These are phyloP conservation scores for Leptobrachium ailaonicum DNA, from an alignment of 2,113 vertebrate genomes.

Conservation along the genomic window DNA sequence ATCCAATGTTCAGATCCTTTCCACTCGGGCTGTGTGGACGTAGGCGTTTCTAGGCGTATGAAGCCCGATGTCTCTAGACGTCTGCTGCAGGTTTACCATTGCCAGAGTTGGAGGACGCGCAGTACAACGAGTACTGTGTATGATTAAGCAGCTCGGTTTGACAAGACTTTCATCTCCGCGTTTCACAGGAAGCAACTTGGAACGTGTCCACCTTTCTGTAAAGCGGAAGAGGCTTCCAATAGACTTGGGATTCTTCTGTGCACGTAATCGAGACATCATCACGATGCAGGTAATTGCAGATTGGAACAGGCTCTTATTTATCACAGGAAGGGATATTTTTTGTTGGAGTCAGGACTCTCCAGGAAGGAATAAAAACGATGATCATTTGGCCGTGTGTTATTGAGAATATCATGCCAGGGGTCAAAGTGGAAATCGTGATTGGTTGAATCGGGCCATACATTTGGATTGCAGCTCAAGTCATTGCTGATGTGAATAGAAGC, in stretches of 20 bases:
- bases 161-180: background rate
- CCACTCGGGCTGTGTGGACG: no score
- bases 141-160: no score
- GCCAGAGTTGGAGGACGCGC: background rate
- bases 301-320: background rate
- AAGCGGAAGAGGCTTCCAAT: slow-evolving; percentile 63
- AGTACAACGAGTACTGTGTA: no score
- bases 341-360: slow-evolving; percentile 10
- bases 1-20: no score
- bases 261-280: slow-evolving; percentile 79
- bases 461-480: slow-evolving; percentile 51
- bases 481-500: slow-evolving; percentile 59
- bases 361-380: slow-evolving; percentile 24
- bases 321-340: background rate
- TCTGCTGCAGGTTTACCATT: background rate
- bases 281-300: slow-evolving; percentile 82
- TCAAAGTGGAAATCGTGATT: slow-evolving; percentile 63
- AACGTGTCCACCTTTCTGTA: slow-evolving; percentile 73
- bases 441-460: slow-evolving; percentile 64
- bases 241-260: slow-evolving; percentile 69
- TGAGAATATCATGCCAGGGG: slow-evolving; percentile 54
- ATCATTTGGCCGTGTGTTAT: slow-evolving; percentile 44
- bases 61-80: background rate
- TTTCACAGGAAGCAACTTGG: slow-evolving; percentile 77
- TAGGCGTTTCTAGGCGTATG: no score